Base-by-base conservation (phyloP, 2,113 vertebrate genomes). In the Aldabrachelys gigantea region DNA sequence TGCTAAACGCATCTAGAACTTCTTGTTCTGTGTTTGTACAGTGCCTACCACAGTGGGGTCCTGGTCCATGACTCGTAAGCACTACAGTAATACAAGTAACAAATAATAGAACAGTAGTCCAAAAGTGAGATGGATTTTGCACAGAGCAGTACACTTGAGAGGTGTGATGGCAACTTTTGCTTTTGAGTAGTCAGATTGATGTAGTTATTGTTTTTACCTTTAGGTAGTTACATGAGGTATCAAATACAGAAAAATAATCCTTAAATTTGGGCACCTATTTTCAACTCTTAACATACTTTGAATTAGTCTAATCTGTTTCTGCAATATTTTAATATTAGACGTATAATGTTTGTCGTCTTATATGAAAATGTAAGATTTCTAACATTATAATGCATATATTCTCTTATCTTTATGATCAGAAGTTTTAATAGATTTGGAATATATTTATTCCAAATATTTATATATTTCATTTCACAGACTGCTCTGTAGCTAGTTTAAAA, bases 111-210 rank as follows among this genome's bases (percentile, higher is more conserved):
- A 88, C 7, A 93, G 24, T 27, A 90, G 80, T 52, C 22, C 80
- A 35, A 82, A 90, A 25, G 16, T 27, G 84, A 29, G 16, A 5
- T 44, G 27, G 44, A 12, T 80, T 29, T 35, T 82, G 56, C 69
- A 6, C 83, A 47, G 10, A 54, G 38, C 44, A 93, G 80, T 72
- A 47, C 75, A 84, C 87, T 88, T 95, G 86, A 97, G 81, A 90
- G 88, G 31, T 87, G 62, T 93, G 84, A 10, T 72, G 38, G 19
- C 29, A 82, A 17, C 84, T 91, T 91, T 79, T 85, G 49, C 25
- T 54, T n/a, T 92, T 57, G 24, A 78, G 75, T 47, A 44, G 21
- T 72, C 65, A 38, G 65, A 72, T 72, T 35, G 6, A 29, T 16
- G 17, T 31, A 72, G 7, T 13, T 25, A 29, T 76, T 92, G 57